phyloP scores from a whole-genome alignment of 2,113 vertebrate genomes.

The Tragelaphus strepsiceros region DNA sequence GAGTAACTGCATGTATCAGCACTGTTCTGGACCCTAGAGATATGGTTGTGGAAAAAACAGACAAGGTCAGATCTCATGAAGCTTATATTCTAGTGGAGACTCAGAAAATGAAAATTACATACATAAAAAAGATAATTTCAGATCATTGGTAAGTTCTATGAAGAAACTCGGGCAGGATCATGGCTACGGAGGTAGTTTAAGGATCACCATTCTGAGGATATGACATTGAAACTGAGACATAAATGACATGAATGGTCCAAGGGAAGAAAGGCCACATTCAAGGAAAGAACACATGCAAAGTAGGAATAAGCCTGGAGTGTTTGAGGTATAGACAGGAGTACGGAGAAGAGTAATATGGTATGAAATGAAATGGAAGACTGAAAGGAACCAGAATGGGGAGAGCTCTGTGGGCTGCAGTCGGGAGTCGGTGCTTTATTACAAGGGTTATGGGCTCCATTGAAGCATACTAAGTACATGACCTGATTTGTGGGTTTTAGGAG shows the following conservation, averaged over 20 bases:
- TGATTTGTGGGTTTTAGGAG: neutral
- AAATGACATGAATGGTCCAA: neutral
- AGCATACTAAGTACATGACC: neutral
- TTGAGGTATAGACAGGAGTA: neutral
- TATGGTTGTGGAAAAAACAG: neutral
- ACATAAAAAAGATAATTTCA: neutral
- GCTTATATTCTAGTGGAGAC: neutral
- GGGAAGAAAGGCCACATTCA: neutral
- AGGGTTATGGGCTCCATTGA: neutral
- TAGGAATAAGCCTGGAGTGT: neutral
- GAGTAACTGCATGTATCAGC: neutral
- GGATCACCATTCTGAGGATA: neutral
- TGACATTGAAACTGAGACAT: neutral
- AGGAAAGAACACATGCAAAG: neutral
- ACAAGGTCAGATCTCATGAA: neutral
- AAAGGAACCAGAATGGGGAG: neutral
- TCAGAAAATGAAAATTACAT: neutral
- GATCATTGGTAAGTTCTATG: neutral
- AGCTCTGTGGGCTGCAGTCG: too few relatives aligned
- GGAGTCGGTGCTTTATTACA: neutral
- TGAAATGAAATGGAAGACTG: neutral
- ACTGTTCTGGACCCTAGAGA: neutral
- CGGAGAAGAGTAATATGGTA: neutral
- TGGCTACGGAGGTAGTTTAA: neutral
- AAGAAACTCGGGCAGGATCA: neutral